Evolutionary conservation across 2,113 vertebrate genomes (phyloP).

Genomic region (Poeciliopsis turrubarensis): DNA sequence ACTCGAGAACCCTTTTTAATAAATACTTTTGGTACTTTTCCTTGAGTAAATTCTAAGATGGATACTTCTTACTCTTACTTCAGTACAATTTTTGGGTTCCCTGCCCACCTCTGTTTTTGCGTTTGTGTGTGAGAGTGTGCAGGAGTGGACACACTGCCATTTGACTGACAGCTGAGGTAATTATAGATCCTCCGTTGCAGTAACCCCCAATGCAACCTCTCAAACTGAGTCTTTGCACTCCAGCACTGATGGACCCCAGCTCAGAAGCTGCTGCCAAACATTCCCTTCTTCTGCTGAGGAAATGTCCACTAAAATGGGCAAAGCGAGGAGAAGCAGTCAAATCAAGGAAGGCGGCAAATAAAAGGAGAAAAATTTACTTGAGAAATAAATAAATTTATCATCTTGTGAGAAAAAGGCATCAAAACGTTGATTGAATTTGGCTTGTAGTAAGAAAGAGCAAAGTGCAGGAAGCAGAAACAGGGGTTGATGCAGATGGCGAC

Average conservation of each 20-base stretch:
- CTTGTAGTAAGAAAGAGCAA: constrained; percentile 3
- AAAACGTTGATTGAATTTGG: constrained; percentile 36
- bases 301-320: constrained; percentile 35
- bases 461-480: not conserved
- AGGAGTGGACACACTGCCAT: constrained; percentile 27
- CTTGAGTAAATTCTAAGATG: too few relatives aligned
- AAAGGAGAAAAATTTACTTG: constrained; percentile 1
- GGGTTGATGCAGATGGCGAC: constrained; percentile 25
- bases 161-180: constrained; percentile 75
- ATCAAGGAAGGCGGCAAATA: constrained; percentile 8
- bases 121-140: constrained; percentile 1
- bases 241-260: constrained; percentile 48
- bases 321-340: not conserved
- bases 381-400: constrained; percentile 1
- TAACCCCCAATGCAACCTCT: constrained; percentile 65
- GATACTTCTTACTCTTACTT: too few relatives aligned
- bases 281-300: constrained; percentile 41
- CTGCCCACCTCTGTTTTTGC: not conserved
- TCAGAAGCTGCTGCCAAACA: constrained; percentile 40
- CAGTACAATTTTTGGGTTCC: too few relatives aligned
- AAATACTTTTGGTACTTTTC: too few relatives aligned
- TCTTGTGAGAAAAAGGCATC: constrained; percentile 7
- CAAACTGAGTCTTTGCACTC: constrained; percentile 58
- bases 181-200: constrained; percentile 69
- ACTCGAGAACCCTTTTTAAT: too few relatives aligned